Evolutionary conservation across 1,140 invertebrate species (phyloP), one percentile per base, ranked within the genome.

Genomic region (Zaprionus davidi): DNA sequence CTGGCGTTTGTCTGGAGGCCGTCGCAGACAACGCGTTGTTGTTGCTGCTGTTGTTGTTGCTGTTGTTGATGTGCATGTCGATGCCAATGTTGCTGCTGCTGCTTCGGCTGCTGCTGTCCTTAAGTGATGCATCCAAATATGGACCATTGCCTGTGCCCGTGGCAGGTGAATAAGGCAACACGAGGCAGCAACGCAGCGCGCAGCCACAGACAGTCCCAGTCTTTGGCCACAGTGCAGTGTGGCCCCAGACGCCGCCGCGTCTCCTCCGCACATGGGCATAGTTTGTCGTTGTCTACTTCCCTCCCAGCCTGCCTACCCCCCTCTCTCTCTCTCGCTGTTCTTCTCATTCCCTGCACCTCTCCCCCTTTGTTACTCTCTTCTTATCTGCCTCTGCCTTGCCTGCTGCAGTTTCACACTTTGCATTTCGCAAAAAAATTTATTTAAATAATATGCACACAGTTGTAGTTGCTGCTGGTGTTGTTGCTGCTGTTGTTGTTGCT

Each of bases 1-100:
- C 84, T 91, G 87, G 78, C 70, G 82, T 77, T 80, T 91, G 87
- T 91, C 87, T 91, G 88, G 83, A 83, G 87, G 78, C 80, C 77
- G 71, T 76, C 73, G 80, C 81, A 87, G 79, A 71, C 82, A 69
- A 55, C 51, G 60, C 63, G 76, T 49, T 75, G 65, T 49, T 66
- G 82, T 6, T 64, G 82, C 5, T 64, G 41, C 24, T 75, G 53
- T 49, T 66, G 82, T 6, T 64, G 82, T 3, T 64, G 41, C 24
- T 75, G 53, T 51, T 57, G 62, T 72, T 71, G 74, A 66, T 66
- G 74, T 71, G 57, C 65, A 71, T 81, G 78, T 55, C 71, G 72
- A 60, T 82, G 71, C 59, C 66, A 62, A 57, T 66, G 82, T 15
- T 63, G 41, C 31, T 65, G n/a, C 28, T 56, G 36, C 22, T 20